phyloP scores from a whole-genome alignment of 37 sponge, comb jelly and placozoan genomes.

The Geodia barretti region DNA sequence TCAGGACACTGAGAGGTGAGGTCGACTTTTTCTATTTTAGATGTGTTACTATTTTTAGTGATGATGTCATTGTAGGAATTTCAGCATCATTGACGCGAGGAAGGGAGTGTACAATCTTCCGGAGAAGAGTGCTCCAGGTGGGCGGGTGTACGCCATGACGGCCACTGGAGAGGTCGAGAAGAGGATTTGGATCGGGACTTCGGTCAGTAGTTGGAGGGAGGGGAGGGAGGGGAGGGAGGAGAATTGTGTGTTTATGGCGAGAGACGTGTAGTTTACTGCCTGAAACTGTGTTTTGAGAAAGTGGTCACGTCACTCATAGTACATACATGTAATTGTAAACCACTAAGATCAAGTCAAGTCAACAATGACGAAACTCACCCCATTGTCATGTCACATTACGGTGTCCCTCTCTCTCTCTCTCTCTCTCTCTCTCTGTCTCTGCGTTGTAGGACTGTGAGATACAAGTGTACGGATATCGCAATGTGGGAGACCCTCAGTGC shows the following conservation, averaged over 20 bases:
- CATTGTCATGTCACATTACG: neutral
- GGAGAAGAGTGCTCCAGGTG: conserved; percentile 70
- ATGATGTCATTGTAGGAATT: conserved; percentile 41
- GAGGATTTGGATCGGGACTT: conserved; percentile 81
- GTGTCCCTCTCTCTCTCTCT: neutral
- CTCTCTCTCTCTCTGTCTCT: neutral
- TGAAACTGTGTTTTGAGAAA: neutral
- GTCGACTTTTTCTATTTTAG: neutral
- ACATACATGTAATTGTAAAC: too few species aligned
- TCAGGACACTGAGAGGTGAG: conserved; percentile 44
- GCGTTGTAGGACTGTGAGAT: conserved; percentile 69
- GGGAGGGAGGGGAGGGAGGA: too few species aligned
- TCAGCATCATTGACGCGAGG: conserved; percentile 68
- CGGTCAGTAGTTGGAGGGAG: too few species aligned
- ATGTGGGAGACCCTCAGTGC: conserved; percentile 63
- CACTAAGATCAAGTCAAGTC: too few species aligned
- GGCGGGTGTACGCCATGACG: conserved; percentile 82
- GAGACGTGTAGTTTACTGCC: neutral
- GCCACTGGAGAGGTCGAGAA: conserved; percentile 85
- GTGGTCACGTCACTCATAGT: neutral
- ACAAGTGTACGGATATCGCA: conserved; percentile 78
- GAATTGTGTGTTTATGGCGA: too few species aligned
- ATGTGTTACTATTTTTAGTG: neutral
- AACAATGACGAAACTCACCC: too few species aligned
- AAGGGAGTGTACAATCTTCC: conserved; percentile 71